These are phyloP conservation scores for Sicus ferrugineus DNA, from an alignment of 2,888 invertebrate species.

Conservation along the genomic window DNA sequence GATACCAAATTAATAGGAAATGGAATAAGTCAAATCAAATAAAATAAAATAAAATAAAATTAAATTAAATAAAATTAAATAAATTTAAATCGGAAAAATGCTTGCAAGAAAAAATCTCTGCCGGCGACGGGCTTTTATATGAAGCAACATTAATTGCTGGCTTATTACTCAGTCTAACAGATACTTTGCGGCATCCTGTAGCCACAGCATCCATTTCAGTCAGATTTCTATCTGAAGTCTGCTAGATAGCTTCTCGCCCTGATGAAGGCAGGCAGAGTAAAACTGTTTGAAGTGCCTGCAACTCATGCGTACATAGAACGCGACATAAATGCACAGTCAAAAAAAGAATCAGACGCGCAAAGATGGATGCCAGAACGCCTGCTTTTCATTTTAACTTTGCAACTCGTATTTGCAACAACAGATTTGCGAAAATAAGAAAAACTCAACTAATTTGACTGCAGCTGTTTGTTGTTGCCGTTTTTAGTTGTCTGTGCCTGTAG, in stretches of 20 bases:
- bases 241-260: background rate
- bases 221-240: too few species aligned
- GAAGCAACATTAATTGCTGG: conserved; percentile 15
- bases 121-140: too few species aligned
- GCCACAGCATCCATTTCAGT: background rate
- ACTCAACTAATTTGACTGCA: background rate
- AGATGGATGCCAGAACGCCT: conserved; percentile 20
- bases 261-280: background rate
- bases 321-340: background rate
- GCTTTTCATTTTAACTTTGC: conserved; percentile 3
- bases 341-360: conserved; percentile 3
- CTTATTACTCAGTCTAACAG: conserved; percentile 23
- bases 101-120: too few species aligned
- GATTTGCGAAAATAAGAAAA: background rate
- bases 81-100: too few species aligned
- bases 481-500: background rate
- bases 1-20: too few species aligned
- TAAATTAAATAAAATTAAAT: too few species aligned
- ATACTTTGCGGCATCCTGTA: conserved; percentile 14
- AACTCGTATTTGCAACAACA: conserved; percentile 11
- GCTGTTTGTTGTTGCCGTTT: conserved; percentile 2
- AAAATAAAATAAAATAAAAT: too few species aligned
- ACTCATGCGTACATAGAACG: background rate
- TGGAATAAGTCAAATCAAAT: too few species aligned
- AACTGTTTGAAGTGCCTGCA: background rate